phyloP scores from a whole-genome alignment of 2,113 vertebrate species.

The Daboia siamensis region DNA sequence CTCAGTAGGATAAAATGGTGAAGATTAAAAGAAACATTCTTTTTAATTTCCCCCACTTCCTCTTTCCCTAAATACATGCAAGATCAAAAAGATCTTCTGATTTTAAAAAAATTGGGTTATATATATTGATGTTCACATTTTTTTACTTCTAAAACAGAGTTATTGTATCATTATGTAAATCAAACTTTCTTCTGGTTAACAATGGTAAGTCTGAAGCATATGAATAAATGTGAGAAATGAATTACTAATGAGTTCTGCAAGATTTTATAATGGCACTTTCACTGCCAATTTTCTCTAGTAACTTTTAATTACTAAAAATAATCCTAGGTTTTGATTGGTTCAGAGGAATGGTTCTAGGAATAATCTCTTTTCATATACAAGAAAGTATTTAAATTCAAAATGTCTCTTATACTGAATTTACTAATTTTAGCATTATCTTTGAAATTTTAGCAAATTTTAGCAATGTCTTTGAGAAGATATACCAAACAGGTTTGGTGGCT shows the following conservation, averaged over 20 bases:
- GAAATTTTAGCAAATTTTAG: no score
- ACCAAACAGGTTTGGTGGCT: background rate
- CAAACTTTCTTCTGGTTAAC: background rate
- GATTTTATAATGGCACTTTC: background rate
- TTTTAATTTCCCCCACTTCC: constrained; percentile 35
- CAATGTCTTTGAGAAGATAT: background rate
- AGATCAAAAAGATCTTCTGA: constrained; percentile 28
- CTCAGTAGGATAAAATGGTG: constrained; percentile 46
- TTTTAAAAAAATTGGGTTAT: background rate
- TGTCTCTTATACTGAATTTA: background rate
- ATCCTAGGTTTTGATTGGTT: background rate
- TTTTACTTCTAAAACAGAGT: background rate
- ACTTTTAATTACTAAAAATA: background rate
- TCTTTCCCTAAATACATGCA: constrained; percentile 15
- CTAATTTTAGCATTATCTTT: background rate
- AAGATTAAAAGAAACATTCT: constrained; percentile 49
- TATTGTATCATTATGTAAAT: background rate
- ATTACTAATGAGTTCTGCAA: background rate
- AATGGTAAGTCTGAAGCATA: background rate
- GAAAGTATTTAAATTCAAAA: background rate
- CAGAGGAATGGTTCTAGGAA: background rate
- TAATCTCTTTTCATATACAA: background rate
- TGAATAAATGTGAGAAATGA: background rate
- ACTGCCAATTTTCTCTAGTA: background rate
- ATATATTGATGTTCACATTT: background rate